Evolutionary conservation across 2,888 invertebrate species (phyloP).

Genomic region (Cecidostiba fungosa): DNA sequence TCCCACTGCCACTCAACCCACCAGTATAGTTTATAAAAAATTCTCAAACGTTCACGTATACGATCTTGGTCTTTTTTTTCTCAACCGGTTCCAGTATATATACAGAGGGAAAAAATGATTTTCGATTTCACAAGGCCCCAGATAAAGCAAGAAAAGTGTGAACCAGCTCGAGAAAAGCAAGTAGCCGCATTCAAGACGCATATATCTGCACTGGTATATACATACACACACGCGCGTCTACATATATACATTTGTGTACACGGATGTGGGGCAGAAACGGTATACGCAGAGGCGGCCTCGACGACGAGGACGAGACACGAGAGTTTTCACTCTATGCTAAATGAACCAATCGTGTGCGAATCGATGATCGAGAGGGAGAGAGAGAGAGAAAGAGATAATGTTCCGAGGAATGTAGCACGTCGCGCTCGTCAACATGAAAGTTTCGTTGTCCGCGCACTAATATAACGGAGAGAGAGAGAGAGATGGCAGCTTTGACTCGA

Average conservation of each 20-base stretch:
- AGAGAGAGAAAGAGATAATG: slow-evolving; percentile 67
- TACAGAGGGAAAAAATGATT: not conserved
- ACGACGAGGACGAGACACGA: not conserved
- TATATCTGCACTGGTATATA: slow-evolving; percentile 18
- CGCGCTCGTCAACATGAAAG: slow-evolving; percentile 72
- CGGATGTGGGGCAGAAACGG: slow-evolving; percentile 50
- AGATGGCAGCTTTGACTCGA: not conserved
- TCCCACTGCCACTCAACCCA: too few relatives aligned
- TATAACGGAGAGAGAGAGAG: not conserved
- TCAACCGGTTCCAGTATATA: not conserved
- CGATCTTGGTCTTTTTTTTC: not conserved
- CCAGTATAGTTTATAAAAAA: not conserved
- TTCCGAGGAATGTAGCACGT: slow-evolving; percentile 72
- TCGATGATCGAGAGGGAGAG: not conserved
- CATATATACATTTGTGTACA: too few relatives aligned
- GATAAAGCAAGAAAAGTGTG: not conserved
- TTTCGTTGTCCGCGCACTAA: slow-evolving; percentile 58
- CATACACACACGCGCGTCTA: not conserved
- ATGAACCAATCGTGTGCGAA: slow-evolving; percentile 45
- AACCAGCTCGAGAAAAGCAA: not conserved
- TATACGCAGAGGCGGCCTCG: slow-evolving; percentile 16
- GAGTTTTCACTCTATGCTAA: slow-evolving; percentile 47
- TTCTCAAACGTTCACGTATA: not conserved
- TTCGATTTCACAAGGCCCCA: not conserved
- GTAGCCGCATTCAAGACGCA: not conserved